phyloP scores from a whole-genome alignment of 1,140 invertebrate genomes.

The Neodiprion virginianus region DNA sequence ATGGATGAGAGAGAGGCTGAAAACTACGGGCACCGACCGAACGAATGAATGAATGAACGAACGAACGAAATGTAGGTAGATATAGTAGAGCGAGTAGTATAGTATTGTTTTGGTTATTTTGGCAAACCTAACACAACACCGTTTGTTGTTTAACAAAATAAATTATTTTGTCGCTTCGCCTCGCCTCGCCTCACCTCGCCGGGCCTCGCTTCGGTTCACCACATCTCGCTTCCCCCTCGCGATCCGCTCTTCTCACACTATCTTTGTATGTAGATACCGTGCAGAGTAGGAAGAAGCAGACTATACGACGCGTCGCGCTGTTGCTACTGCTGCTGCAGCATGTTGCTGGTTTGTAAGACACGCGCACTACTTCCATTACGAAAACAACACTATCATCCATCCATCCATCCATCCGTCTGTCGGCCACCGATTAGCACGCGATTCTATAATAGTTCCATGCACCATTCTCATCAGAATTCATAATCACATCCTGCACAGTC shows the following conservation, averaged over 20 bases:
- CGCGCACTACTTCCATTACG: constrained; percentile 29
- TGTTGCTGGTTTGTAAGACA: constrained; percentile 18
- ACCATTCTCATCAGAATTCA: neutral
- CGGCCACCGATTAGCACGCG: neutral
- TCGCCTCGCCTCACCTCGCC: constrained; percentile 28
- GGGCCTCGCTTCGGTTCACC: neutral
- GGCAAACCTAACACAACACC: constrained; percentile 56
- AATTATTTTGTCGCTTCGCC: constrained; percentile 50
- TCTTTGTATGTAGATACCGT: neutral
- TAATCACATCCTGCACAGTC: no score
- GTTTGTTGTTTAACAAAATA: constrained; percentile 59
- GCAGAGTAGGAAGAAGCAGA: neutral
- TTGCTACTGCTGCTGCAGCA: neutral
- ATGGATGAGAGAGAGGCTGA: no score
- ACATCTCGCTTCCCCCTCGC: neutral
- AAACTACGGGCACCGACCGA: neutral
- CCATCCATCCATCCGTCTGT: neutral
- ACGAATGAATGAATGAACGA: neutral
- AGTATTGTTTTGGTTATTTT: constrained; percentile 57
- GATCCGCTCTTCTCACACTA: neutral
- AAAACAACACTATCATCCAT: neutral
- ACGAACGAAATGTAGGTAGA: neutral
- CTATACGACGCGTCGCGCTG: constrained; percentile 21
- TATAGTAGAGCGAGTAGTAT: neutral
- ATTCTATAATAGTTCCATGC: neutral